A percentile compares a stretch with the other conserved stretches of the same genome.
phyloP scores from a whole-genome alignment of 2,888 invertebrate genomes.

The Cantharis nigra region DNA sequence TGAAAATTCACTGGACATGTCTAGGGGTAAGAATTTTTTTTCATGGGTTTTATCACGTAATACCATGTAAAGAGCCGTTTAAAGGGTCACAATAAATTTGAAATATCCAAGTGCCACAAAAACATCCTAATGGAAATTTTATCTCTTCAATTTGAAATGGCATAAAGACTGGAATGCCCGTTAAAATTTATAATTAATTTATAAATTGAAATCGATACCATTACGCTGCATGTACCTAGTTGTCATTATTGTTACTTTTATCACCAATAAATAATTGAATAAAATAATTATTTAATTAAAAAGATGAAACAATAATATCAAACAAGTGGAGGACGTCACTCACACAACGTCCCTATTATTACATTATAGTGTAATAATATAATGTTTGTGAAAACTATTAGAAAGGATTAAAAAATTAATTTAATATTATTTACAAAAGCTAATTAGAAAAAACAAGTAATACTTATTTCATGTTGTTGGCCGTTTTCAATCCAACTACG shows the following conservation, averaged over 20 bases:
- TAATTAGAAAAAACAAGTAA: background rate
- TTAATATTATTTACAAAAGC: background rate
- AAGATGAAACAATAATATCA: background rate
- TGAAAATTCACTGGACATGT: background rate
- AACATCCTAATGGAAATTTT: background rate
- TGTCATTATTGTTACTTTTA: background rate
- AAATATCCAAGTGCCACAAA: background rate
- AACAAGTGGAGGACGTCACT: too few relatives aligned
- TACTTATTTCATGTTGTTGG: background rate
- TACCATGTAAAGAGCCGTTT: background rate
- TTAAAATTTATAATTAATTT: background rate
- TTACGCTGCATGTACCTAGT: background rate
- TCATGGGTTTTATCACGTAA: background rate
- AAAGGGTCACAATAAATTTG: background rate
- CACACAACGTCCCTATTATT: too few relatives aligned
- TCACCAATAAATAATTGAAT: background rate
- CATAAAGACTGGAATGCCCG: background rate
- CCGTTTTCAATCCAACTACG: background rate
- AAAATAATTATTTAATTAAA: background rate
- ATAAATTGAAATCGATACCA: background rate
- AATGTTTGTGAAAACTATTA: too few relatives aligned
- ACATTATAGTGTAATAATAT: too few relatives aligned
- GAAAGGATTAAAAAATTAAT: background rate
- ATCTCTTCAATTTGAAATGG: background rate
- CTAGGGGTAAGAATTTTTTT: background rate